These are phyloP conservation scores for Hofmannophila pseudospretella DNA, from an alignment of 2,888 invertebrate genomes.

Conservation along the genomic window DNA sequence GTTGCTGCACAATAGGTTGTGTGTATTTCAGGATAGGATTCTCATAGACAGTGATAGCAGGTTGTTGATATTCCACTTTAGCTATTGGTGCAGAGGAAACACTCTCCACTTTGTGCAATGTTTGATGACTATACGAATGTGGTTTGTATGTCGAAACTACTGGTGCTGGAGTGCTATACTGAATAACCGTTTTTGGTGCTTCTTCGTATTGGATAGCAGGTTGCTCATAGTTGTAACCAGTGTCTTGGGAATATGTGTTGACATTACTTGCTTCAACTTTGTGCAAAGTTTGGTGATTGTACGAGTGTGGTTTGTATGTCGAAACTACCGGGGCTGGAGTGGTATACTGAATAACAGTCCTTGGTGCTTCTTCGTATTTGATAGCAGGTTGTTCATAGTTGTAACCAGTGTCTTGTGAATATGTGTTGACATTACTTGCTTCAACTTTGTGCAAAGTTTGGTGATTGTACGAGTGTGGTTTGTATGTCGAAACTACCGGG, in stretches of 20 bases:
- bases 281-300: constrained; percentile 50
- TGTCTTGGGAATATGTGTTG: constrained; percentile 35
- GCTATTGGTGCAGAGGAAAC: constrained; percentile 44
- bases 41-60: constrained; percentile 42
- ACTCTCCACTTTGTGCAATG: constrained; percentile 50
- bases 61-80: constrained; percentile 39
- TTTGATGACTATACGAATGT: constrained; percentile 54
- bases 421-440: constrained; percentile 37
- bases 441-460: constrained; percentile 51
- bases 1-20: constrained; percentile 45
- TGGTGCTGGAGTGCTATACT: constrained; percentile 42
- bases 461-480: constrained; percentile 46
- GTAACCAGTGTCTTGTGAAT: constrained; percentile 31
- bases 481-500: constrained; percentile 32
- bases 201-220: constrained; percentile 43
- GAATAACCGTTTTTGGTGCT: constrained; percentile 35
- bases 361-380: constrained; percentile 46
- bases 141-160: constrained; percentile 48
- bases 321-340: constrained; percentile 32
- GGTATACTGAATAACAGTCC: constrained; percentile 8
- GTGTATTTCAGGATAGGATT: constrained; percentile 55
- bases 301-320: constrained; percentile 45
- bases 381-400: constrained; percentile 37
- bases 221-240: constrained; percentile 47
- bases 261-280: constrained; percentile 44